Evolutionary conservation across 2,113 vertebrate genomes (phyloP).

Genomic region (Oreochromis niloticus): DNA sequence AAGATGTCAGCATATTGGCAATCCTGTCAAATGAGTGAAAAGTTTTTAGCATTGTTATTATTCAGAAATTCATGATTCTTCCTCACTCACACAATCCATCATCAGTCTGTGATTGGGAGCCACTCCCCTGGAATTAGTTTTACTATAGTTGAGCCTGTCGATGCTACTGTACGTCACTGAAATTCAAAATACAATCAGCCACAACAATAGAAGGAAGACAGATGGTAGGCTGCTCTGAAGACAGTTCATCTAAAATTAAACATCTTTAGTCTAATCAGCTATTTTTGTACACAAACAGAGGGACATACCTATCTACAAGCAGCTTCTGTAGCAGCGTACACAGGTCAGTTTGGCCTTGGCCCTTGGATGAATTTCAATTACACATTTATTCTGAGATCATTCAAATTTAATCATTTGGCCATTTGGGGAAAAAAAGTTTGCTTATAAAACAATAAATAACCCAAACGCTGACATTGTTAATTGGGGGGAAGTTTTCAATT

Average conservation of each 20-base stretch:
- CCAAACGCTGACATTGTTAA: not conserved
- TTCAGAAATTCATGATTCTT: not conserved
- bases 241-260: constrained; percentile 1
- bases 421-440: not conserved
- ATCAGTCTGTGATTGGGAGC: constrained; percentile 15
- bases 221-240: constrained; percentile 1
- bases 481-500: not conserved
- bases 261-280: not conserved
- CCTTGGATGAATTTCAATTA: not conserved
- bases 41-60: not conserved
- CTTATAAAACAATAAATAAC: not conserved
- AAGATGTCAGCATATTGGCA: not conserved
- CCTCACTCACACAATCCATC: not conserved
- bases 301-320: not conserved
- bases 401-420: not conserved
- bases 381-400: not conserved
- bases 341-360: not conserved
- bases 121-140: not conserved
- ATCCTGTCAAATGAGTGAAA: not conserved
- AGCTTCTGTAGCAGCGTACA: not conserved
- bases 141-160: not conserved
- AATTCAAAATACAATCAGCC: constrained; percentile 54
- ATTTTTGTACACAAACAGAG: not conserved
- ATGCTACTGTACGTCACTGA: not conserved
- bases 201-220: constrained; percentile 61